phyloP scores from a whole-genome alignment of 2,888 invertebrate genomes.

The Ceriagrion tenellum region DNA sequence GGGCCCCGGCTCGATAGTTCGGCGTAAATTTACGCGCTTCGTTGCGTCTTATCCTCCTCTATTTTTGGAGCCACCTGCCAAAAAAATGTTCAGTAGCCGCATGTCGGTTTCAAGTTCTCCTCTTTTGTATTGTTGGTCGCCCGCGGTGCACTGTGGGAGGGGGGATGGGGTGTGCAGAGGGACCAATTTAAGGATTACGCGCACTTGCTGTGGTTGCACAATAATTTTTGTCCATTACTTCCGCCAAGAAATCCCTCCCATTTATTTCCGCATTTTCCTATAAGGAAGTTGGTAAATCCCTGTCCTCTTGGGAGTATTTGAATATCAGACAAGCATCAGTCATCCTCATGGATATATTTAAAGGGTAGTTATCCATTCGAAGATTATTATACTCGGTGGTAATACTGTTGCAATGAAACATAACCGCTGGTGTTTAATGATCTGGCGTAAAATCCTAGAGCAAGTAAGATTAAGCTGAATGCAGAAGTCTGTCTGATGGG shows the following conservation, averaged over 20 bases:
- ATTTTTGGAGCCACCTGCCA: background rate
- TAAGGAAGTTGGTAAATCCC: background rate
- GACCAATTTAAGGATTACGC: slow-evolving; percentile 3
- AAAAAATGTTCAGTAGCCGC: slow-evolving; percentile 19
- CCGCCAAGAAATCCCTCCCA: background rate
- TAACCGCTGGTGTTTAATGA: too few species aligned
- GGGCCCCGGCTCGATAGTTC: background rate
- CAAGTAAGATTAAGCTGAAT: too few species aligned
- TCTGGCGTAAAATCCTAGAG: too few species aligned
- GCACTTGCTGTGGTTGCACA: background rate
- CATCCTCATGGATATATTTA: too few species aligned
- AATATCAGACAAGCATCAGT: background rate
- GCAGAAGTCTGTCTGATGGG: too few species aligned
- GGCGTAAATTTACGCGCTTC: slow-evolving; percentile 8
- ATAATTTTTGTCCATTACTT: background rate
- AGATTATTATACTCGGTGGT: too few species aligned
- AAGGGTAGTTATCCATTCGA: too few species aligned
- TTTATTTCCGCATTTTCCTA: background rate
- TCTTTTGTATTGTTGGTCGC: background rate
- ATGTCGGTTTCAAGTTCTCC: background rate
- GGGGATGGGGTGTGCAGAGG: background rate
- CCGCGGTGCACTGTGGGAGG: background rate
- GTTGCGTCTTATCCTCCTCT: background rate
- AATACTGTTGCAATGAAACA: too few species aligned
- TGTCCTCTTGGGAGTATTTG: background rate